Conservation (phyloP, 1,140 invertebrate species). For the Aphidius gifuensis region DNA sequence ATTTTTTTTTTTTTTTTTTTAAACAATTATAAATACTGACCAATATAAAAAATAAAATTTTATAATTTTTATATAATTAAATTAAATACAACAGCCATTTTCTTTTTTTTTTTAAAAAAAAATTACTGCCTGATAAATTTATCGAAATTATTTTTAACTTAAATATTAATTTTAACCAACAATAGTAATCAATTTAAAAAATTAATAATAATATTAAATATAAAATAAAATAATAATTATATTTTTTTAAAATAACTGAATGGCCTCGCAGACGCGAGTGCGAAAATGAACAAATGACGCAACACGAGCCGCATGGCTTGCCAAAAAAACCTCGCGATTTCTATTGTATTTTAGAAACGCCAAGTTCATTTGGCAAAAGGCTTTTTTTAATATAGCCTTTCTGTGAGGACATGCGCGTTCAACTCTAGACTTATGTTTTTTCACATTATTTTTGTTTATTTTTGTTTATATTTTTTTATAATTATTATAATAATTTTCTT, state of each 20-base stretch:
- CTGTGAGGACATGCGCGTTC: constrained; percentile 56
- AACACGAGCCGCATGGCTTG: constrained; percentile 57
- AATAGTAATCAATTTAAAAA: neutral
- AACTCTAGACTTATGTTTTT: constrained; percentile 37
- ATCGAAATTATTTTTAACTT: too few species aligned
- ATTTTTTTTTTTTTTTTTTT: too few species aligned
- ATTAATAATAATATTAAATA: constrained; percentile 13
- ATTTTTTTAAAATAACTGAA: constrained; percentile 5
- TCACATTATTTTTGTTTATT: neutral
- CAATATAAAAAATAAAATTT: neutral
- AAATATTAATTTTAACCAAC: too few species aligned
- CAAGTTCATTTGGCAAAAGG: constrained; percentile 53
- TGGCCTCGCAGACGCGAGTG: constrained; percentile 55
- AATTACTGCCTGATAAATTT: too few species aligned
- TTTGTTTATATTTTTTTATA: neutral
- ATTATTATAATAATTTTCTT: constrained; percentile 3
- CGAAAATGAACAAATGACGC: constrained; percentile 57
- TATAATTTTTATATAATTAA: neutral
- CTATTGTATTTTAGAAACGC: constrained; percentile 27
- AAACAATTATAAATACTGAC: neutral
- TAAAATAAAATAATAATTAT: constrained; percentile 2
- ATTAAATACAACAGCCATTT: neutral
- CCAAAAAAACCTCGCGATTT: constrained; percentile 52
- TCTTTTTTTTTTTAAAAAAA: neutral
- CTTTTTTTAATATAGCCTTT: constrained; percentile 49